Evolutionary conservation across 2,113 vertebrate genomes (phyloP).

Genomic region (Axis porcinus): DNA sequence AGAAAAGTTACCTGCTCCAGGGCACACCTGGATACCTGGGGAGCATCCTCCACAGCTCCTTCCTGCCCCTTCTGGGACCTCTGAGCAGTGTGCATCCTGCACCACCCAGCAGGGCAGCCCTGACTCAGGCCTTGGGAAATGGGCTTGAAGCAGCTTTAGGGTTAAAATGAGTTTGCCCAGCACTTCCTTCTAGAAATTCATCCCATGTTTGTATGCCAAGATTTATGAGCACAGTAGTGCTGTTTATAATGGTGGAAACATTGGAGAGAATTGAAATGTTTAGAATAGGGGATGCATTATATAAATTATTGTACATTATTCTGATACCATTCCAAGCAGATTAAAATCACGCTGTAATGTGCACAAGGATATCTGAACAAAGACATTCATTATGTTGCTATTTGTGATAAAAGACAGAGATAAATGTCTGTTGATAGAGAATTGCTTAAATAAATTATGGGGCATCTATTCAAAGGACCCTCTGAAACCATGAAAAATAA

Average conservation of each 20-base stretch:
- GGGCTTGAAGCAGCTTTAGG: neutral
- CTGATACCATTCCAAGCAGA: neutral
- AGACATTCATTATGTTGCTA: neutral
- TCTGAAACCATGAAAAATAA: neutral
- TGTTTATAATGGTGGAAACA: neutral
- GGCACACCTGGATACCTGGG: neutral
- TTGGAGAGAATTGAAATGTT: neutral
- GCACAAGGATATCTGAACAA: neutral
- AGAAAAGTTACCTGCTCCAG: neutral
- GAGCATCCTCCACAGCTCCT: neutral
- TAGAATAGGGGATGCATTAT: neutral
- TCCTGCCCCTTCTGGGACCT: neutral
- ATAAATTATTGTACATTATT: neutral
- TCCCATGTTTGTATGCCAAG: neutral
- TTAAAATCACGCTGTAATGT: neutral
- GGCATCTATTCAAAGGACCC: neutral
- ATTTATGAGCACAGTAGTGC: neutral
- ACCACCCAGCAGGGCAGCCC: neutral
- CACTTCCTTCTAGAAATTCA: neutral
- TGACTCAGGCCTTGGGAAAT: neutral
- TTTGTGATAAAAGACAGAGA: neutral
- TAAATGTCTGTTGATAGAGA: neutral
- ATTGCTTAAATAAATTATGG: neutral
- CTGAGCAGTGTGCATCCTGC: neutral
- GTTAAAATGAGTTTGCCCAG: neutral